Evolutionary conservation across 2,113 vertebrate genomes (phyloP).

Genomic region (Ceratotherium simum): DNA sequence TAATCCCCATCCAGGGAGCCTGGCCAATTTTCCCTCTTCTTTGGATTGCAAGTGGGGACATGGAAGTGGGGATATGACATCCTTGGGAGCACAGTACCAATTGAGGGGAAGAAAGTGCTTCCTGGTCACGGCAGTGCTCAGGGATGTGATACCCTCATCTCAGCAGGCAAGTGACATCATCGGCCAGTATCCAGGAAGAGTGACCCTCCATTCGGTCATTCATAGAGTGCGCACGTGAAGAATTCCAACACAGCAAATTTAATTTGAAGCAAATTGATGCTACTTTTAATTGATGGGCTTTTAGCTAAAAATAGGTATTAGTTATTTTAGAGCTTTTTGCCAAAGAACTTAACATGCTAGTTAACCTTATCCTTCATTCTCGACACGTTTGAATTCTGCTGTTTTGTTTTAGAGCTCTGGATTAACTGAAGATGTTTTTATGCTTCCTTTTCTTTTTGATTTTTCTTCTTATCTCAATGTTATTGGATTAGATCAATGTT

Average conservation of each 20-base stretch:
- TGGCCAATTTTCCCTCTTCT: background rate
- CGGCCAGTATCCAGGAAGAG: accelerated
- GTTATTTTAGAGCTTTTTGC: background rate
- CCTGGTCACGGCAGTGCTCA: background rate
- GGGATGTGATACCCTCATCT: background rate
- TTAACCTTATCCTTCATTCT: background rate
- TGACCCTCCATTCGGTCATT: accelerated
- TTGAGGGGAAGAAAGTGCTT: background rate
- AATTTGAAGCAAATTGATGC: background rate
- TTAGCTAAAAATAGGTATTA: background rate
- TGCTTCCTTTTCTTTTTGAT: background rate
- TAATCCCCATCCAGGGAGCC: background rate
- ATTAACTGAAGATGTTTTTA: accelerated
- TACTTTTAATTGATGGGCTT: background rate
- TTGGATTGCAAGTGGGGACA: accelerated
- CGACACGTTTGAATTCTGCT: background rate
- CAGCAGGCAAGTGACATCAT: accelerated
- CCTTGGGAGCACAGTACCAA: background rate
- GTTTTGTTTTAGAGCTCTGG: no score
- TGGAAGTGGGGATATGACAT: accelerated
- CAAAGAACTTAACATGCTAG: accelerated
- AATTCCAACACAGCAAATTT: background rate
- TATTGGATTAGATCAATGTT: accelerated
- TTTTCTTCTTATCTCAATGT: background rate
- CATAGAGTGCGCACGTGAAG: accelerated